These are phyloP conservation scores for Apocrypta bakeri DNA, from an alignment of 1,140 invertebrate genomes.

Conservation along the genomic window DNA sequence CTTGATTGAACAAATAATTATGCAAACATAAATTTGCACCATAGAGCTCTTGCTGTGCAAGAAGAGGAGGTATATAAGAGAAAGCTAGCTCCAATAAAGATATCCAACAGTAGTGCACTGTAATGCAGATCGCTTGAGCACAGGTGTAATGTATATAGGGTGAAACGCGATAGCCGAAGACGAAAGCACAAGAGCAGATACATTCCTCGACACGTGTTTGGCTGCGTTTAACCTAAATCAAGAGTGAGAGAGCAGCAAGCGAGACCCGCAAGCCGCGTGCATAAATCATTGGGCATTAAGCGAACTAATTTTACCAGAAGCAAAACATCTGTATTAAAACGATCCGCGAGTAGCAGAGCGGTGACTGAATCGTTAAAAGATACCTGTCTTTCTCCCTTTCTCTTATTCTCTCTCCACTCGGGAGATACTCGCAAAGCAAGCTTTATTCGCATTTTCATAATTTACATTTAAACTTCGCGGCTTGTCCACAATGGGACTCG, in stretches of 20 bases:
- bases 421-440: background rate
- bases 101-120: background rate
- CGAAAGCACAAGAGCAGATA: slow-evolving; percentile 30
- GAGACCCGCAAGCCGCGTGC: slow-evolving; percentile 37
- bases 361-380: slow-evolving; percentile 12
- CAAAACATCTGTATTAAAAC: slow-evolving; percentile 48
- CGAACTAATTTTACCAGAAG: slow-evolving; percentile 64
- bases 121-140: background rate
- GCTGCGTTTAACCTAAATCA: slow-evolving; percentile 65
- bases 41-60: background rate
- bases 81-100: slow-evolving; percentile 16
- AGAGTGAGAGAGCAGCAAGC: slow-evolving; percentile 1
- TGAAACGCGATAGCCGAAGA: slow-evolving; percentile 42
- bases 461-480: slow-evolving; percentile 42
- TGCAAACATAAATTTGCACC: background rate
- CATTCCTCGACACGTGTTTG: slow-evolving; percentile 56
- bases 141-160: background rate
- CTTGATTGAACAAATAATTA: background rate
- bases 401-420: background rate
- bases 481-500: slow-evolving; percentile 37
- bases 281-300: slow-evolving; percentile 70
- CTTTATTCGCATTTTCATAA: slow-evolving; percentile 33
- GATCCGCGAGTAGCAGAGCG: background rate
- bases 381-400: background rate
- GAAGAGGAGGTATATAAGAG: background rate